Conservation (phyloP, 1,140 invertebrate species). For the Rhagoletis zephyria region DNA sequence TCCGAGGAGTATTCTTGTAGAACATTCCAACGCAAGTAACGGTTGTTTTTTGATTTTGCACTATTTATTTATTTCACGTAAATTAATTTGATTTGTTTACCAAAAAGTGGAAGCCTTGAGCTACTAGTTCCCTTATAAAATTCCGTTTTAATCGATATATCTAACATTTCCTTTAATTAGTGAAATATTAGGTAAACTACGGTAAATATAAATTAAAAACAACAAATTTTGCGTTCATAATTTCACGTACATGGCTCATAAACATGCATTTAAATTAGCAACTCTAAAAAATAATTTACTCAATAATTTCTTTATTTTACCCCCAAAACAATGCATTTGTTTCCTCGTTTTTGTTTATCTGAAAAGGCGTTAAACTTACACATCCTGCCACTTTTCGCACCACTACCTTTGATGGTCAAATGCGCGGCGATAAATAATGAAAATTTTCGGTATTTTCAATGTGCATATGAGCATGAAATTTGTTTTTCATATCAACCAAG, state of each 20-base stretch:
- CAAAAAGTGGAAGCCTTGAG: too few species aligned
- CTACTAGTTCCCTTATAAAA: too few species aligned
- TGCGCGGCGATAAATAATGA: constrained; percentile 40
- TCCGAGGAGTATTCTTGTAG: too few species aligned
- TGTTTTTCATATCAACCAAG: constrained; percentile 43
- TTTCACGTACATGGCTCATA: neutral
- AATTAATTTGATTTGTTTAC: too few species aligned
- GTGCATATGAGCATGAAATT: constrained; percentile 43
- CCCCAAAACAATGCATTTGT: neutral
- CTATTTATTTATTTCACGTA: too few species aligned
- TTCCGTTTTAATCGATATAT: too few species aligned
- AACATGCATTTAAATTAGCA: neutral
- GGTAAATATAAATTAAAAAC: neutral
- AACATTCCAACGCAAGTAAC: too few species aligned
- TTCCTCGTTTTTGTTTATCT: constrained; percentile 1
- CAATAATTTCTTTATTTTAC: neutral
- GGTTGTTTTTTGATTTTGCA: too few species aligned
- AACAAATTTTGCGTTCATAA: neutral
- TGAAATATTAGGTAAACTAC: too few species aligned
- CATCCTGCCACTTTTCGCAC: constrained; percentile 47
- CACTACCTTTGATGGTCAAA: constrained; percentile 44
- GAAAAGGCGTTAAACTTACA: constrained; percentile 41
- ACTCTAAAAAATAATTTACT: neutral
- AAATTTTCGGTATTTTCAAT: constrained; percentile 1
- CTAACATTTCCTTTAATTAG: too few species aligned